Evolutionary conservation across 1,140 invertebrate species (phyloP), one percentile per base, ranked within the genome.

Genomic region (Scaptomyza graminum): DNA sequence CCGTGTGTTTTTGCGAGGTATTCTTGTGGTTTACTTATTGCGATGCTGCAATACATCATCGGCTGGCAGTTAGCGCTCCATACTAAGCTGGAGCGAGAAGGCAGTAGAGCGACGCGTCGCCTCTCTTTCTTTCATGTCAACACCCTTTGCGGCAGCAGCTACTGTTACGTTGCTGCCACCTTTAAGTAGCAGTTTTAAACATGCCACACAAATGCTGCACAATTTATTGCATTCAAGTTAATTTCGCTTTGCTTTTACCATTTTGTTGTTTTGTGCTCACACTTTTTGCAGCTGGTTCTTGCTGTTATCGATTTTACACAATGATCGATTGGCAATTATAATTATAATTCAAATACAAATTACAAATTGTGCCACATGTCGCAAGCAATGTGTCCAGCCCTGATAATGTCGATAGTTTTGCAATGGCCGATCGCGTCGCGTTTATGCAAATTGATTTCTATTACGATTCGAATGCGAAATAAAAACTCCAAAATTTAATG

Each of bases 21-120:
- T 68, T 43, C 67, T 79, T 87, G 83, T 74, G 82, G 83, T 74
- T 87, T 82, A 79, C 77, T 85, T 85, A 85, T 85, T 85, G 81
- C 54, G 68, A 31, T 73, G 69, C 74, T 70, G 82, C 68, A 87
- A 87, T 87, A 88, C 79, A 87, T 87, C 83, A 87, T 87, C 79
- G 72, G 69, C 70, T 66, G 74, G 74, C 71, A 76, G 82, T 54
- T 55, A 18, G 13, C 44, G 18, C 34, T 7, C 5, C 7, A 28
- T 28, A 28, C 5, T 28, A 18, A 5, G 31, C 31, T 31, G 34
- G 34, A 11, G 34, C 9, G 9, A 9, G 11, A 37, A 37, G 9
- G n/a, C n/a, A n/a, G n/a, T n/a, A n/a, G n/a, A n/a, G n/a, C n/a
- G n/a, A n/a, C n/a, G n/a, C 8, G 34, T 37, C 7, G n/a, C 28